Conservation (phyloP, 2,888 invertebrate genomes). For the Troilus luridus region DNA sequence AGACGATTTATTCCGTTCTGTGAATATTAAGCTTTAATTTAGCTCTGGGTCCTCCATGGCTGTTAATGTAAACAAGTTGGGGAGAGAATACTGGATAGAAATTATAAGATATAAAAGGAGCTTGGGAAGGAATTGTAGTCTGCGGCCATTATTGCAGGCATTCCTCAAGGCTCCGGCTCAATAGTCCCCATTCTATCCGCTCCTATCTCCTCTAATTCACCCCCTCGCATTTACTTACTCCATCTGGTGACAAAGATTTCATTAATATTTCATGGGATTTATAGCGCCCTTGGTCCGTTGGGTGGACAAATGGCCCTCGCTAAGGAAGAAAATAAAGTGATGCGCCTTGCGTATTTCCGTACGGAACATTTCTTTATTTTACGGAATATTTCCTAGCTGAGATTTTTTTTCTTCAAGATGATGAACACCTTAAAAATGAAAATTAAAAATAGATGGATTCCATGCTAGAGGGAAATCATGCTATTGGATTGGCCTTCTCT, state of each 20-base stretch:
- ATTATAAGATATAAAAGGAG: constrained; percentile 49
- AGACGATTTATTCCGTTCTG: background rate
- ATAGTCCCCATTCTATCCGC: background rate
- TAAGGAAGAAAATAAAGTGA: background rate
- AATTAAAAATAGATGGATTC: too few species aligned
- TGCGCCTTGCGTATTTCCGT: background rate
- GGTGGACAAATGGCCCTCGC: background rate
- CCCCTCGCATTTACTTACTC: constrained; percentile 33
- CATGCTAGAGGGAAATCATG: too few species aligned
- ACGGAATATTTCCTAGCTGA: too few species aligned
- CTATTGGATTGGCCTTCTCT: too few species aligned
- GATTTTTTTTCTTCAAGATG: too few species aligned
- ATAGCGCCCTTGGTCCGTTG: background rate
- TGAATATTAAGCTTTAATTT: background rate
- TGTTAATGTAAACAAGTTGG: constrained; percentile 18
- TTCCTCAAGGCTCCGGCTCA: constrained; percentile 36
- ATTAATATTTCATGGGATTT: constrained; percentile 34
- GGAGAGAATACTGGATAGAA: background rate
- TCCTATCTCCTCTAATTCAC: constrained; percentile 1
- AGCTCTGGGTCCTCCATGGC: background rate
- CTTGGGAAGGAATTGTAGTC: constrained; percentile 2
- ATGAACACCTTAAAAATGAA: too few species aligned
- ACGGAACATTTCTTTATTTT: too few species aligned
- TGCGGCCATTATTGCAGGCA: constrained; percentile 25
- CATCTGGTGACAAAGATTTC: constrained; percentile 28